Conservation (phyloP, 2,888 invertebrate genomes). For the Desoria tigrina region DNA sequence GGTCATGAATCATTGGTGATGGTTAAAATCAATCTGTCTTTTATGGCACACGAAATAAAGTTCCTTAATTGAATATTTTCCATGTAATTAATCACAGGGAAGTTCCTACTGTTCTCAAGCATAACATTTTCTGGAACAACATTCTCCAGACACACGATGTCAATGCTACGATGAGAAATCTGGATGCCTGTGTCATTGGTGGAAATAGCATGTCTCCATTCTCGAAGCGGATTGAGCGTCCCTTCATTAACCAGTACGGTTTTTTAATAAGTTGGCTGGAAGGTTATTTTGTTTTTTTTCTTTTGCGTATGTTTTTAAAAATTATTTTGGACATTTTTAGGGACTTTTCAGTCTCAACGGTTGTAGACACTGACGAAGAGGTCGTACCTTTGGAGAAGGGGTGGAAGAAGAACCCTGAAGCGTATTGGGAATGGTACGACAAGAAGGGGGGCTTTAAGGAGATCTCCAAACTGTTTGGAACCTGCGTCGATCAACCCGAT, state of each 20-base stretch:
- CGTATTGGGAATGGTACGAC: constrained; percentile 41
- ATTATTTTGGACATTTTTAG: no score
- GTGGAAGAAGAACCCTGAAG: constrained; percentile 26
- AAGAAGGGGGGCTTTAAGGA: constrained; percentile 28
- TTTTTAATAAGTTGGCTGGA: no score
- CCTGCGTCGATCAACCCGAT: constrained; percentile 18
- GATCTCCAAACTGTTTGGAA: constrained; percentile 22
- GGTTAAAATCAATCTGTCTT: background rate
- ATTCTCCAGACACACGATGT: constrained; percentile 36
- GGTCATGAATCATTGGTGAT: constrained; percentile 33
- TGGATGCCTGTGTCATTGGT: constrained; percentile 42
- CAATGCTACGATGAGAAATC: constrained; percentile 34
- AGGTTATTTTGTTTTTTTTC: no score
- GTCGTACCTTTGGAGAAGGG: constrained; percentile 11
- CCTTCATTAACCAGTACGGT: constrained; percentile 17
- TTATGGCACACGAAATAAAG: background rate
- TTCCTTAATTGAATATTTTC: no score
- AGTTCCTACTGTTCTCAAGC: constrained; percentile 1
- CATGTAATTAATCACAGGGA: background rate
- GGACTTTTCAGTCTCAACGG: background rate
- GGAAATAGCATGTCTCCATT: constrained; percentile 23
- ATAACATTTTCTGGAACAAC: constrained; percentile 34
- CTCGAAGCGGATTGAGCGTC: constrained; percentile 33
- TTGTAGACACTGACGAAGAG: background rate
- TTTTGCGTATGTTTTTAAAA: no score